Evolutionary conservation across 2,888 invertebrate species (phyloP).

Genomic region (Pogonocherus hispidulus): DNA sequence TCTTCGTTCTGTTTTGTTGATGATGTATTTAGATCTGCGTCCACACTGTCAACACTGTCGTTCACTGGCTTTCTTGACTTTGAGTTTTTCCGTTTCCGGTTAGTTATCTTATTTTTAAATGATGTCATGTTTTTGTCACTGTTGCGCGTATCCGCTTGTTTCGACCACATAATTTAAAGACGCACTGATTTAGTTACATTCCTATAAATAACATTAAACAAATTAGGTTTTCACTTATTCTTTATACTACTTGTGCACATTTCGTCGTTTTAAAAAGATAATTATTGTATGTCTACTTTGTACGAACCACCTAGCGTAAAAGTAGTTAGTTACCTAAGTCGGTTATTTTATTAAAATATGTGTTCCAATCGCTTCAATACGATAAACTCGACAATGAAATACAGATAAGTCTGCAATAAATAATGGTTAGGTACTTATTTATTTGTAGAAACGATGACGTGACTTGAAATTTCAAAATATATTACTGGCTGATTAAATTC

Average conservation of each 20-base stretch:
- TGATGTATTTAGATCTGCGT: slow-evolving; percentile 41
- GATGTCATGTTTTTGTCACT: slow-evolving; percentile 65
- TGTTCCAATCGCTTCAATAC: slow-evolving; percentile 28
- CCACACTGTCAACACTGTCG: slow-evolving; percentile 44
- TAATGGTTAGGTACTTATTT: slow-evolving; percentile 36
- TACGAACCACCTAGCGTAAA: too few species aligned
- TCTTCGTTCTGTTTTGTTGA: slow-evolving; percentile 46
- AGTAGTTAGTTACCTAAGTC: too few species aligned
- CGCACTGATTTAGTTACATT: slow-evolving; percentile 32
- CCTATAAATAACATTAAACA: slow-evolving; percentile 10
- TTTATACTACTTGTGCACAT: slow-evolving; percentile 25
- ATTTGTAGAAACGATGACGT: slow-evolving; percentile 39
- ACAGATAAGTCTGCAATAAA: slow-evolving; percentile 45
- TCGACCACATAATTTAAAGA: slow-evolving; percentile 64
- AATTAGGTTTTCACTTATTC: background rate
- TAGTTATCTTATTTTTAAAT: slow-evolving; percentile 67
- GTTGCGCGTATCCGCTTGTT: slow-evolving; percentile 63
- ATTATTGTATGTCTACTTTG: too few species aligned
- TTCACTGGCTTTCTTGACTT: slow-evolving; percentile 52
- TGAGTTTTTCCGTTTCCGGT: slow-evolving; percentile 65
- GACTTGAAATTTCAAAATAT: slow-evolving; percentile 25
- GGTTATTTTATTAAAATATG: background rate
- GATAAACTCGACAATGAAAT: slow-evolving; percentile 20
- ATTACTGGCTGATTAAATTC: slow-evolving; percentile 25
- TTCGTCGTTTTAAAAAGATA: slow-evolving; percentile 17